Conservation (phyloP, 1,140 invertebrate genomes). For the Bombus superbus region DNA sequence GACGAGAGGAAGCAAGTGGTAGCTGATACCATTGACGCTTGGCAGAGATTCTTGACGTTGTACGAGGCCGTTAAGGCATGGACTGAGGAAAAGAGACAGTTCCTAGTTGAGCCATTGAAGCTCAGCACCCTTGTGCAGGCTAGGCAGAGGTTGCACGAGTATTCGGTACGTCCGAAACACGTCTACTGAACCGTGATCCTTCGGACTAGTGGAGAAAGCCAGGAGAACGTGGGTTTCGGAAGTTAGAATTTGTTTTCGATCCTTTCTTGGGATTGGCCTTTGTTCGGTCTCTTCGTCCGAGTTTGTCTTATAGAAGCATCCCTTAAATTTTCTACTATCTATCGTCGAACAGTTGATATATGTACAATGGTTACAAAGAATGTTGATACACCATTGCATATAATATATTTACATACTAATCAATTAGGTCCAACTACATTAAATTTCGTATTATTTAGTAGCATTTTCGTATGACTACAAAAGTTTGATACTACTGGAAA, state of each 20-base stretch:
- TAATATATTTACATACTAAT: background rate
- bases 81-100: slow-evolving; percentile 91
- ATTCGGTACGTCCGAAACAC: slow-evolving; percentile 87
- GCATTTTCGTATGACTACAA: background rate
- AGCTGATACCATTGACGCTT: slow-evolving; percentile 93
- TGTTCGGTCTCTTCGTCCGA: background rate
- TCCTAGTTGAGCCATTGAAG: slow-evolving; percentile 90
- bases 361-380: background rate
- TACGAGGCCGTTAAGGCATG: slow-evolving; percentile 92
- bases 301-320: background rate
- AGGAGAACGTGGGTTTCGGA: background rate
- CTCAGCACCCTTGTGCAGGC: slow-evolving; percentile 91
- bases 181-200: background rate
- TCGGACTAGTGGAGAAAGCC: background rate
- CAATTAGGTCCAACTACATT: background rate
- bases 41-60: slow-evolving; percentile 92
- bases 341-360: background rate
- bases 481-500: background rate
- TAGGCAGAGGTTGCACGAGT: slow-evolving; percentile 93
- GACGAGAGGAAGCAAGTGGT: slow-evolving; percentile 93
- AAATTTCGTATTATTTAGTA: background rate
- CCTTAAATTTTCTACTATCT: background rate
- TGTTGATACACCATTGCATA: background rate
- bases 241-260: background rate
- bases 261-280: background rate